Percentiles rank a stretch among this genome's conserved stretches.
These are phyloP conservation scores for Lucinisca nassula DNA, from an alignment of 2,888 invertebrate species.

Conservation along the genomic window DNA sequence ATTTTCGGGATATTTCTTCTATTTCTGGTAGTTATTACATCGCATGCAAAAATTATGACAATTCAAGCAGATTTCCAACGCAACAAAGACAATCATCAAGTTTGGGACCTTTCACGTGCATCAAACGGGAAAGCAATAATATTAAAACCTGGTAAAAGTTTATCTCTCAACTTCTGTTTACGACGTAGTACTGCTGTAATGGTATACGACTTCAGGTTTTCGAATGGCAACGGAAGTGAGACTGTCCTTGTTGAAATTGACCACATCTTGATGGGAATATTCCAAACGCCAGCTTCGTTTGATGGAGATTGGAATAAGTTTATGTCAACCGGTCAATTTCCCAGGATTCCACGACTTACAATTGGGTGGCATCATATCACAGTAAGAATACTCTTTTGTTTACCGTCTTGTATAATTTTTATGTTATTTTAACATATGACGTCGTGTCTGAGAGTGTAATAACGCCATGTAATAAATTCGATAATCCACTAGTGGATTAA, in stretches of 20 bases:
- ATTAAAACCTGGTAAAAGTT: constrained; percentile 52
- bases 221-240: constrained; percentile 71
- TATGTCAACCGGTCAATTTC: constrained; percentile 66
- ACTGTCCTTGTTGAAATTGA: constrained; percentile 69
- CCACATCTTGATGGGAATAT: constrained; percentile 62
- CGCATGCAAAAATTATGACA: constrained; percentile 48
- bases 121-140: constrained; percentile 70
- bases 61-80: constrained; percentile 54
- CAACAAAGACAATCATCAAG: constrained; percentile 67
- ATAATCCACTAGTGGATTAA: too few relatives aligned
- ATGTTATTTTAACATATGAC: too few relatives aligned
- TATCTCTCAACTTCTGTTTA: constrained; percentile 73
- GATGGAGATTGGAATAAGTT: constrained; percentile 64
- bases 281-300: constrained; percentile 45
- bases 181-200: constrained; percentile 52
- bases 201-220: constrained; percentile 69
- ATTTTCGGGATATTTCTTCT: too few relatives aligned
- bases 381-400: constrained; percentile 19
- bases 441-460: too few relatives aligned
- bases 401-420: too few relatives aligned
- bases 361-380: constrained; percentile 69
- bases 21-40: too few relatives aligned
- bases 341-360: constrained; percentile 46
- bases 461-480: too few relatives aligned
- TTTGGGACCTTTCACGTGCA: constrained; percentile 65